Percentiles rank a stretch among this genome's conserved stretches.
Conservation (phyloP, 2,113 vertebrate species). For the Miniopterus natalensis region DNA sequence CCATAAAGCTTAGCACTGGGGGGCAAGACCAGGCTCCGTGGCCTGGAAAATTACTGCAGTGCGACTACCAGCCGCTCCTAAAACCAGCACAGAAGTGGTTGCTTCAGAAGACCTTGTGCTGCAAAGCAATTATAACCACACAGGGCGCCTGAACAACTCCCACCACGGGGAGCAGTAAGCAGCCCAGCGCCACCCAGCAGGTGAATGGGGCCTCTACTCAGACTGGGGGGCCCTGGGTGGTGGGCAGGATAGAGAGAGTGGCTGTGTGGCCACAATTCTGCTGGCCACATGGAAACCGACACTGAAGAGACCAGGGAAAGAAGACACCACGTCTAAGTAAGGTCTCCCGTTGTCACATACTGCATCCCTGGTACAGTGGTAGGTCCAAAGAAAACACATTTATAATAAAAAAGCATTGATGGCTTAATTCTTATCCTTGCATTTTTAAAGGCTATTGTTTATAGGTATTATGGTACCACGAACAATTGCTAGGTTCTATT, state of each 20-base stretch:
- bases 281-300: neutral
- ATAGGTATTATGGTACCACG: neutral
- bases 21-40: slow-evolving; percentile 6
- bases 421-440: neutral
- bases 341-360: neutral
- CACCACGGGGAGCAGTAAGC: neutral
- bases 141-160: neutral
- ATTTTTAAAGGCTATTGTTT: slow-evolving; percentile 32
- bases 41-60: slow-evolving; percentile 75
- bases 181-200: neutral
- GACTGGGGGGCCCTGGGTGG: neutral
- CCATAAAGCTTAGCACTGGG: slow-evolving; percentile 22
- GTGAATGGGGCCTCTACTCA: neutral
- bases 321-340: neutral
- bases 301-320: neutral
- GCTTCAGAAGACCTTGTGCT: slow-evolving; percentile 65
- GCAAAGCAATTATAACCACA: neutral
- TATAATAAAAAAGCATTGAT: neutral
- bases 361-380: rapidly evolving
- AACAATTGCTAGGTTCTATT: slow-evolving; percentile 68
- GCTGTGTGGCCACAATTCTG: neutral
- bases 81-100: slow-evolving; percentile 64
- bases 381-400: neutral
- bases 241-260: neutral
- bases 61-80: slow-evolving; percentile 31